phyloP scores from a whole-genome alignment of 2,888 invertebrate genomes.

The Frankliniella fusca region DNA sequence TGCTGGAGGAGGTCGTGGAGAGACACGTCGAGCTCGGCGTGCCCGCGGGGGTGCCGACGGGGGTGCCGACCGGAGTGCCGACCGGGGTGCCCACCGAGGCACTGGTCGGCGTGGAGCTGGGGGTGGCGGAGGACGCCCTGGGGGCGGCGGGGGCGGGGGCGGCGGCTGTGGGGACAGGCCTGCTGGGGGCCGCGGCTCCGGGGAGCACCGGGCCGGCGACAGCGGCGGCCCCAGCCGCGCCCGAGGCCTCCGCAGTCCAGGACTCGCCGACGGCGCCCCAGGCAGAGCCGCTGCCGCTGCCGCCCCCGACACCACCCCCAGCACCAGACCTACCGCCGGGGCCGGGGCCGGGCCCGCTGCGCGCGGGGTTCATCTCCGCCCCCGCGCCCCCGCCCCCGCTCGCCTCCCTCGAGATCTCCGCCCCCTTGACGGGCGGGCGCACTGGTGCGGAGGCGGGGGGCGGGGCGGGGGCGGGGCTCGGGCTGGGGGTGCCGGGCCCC shows the following conservation, averaged over 20 bases:
- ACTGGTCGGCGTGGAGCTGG: background rate
- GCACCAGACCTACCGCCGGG: too few species aligned
- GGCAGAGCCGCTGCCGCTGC: background rate
- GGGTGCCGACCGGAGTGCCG: background rate
- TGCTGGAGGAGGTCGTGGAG: background rate
- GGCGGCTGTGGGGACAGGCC: background rate
- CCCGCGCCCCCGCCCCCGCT: too few species aligned
- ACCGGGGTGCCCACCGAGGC: background rate
- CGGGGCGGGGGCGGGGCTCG: background rate
- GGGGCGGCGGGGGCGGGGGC: background rate
- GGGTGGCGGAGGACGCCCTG: background rate
- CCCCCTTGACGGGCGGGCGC: background rate
- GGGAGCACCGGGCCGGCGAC: background rate
- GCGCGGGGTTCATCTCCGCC: too few species aligned
- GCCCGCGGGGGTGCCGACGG: background rate
- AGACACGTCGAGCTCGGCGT: background rate
- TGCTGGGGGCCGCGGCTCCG: background rate
- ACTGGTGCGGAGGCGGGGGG: background rate
- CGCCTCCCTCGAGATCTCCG: too few species aligned
- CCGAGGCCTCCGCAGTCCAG: background rate
- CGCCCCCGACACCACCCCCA: too few species aligned
- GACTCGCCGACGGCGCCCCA: conserved; percentile 2
- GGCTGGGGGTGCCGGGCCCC: too few species aligned
- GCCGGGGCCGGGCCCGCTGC: too few species aligned
- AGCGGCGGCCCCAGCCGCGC: background rate